Evolutionary conservation across 2,113 vertebrate genomes (phyloP).

Genomic region (Oceanodroma tethys): DNA sequence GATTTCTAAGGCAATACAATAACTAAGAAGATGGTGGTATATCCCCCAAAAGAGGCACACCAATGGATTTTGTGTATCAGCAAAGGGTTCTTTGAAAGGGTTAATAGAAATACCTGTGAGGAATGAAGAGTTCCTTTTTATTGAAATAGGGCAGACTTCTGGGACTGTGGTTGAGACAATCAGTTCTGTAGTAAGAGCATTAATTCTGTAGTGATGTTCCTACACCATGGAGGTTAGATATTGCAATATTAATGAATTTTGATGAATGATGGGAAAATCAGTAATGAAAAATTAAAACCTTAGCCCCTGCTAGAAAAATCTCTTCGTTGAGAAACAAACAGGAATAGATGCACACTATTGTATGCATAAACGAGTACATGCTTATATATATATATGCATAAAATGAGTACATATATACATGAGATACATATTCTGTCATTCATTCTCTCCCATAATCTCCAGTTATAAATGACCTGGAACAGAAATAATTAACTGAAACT

Average conservation of each 20-base stretch:
- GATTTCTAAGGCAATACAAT: neutral
- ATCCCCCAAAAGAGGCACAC: neutral
- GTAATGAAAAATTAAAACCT: neutral
- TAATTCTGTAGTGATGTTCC: neutral
- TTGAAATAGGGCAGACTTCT: neutral
- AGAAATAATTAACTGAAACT: neutral
- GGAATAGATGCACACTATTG: neutral
- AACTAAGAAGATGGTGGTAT: neutral
- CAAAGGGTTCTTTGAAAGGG: neutral
- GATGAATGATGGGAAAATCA: neutral
- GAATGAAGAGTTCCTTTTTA: neutral
- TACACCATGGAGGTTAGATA: neutral
- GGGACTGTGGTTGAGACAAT: neutral
- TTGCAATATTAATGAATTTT: slow-evolving; percentile 18
- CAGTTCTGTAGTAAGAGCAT: neutral
- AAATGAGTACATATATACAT: neutral
- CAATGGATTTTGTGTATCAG: neutral
- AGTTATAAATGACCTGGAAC: neutral
- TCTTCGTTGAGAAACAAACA: neutral
- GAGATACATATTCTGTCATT: neutral
- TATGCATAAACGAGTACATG: neutral
- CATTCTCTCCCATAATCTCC: neutral
- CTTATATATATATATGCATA: neutral
- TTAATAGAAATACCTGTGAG: neutral
- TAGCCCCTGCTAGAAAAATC: neutral